Conservation (phyloP, 1,140 invertebrate species). For the Saccostrea glomerata region DNA sequence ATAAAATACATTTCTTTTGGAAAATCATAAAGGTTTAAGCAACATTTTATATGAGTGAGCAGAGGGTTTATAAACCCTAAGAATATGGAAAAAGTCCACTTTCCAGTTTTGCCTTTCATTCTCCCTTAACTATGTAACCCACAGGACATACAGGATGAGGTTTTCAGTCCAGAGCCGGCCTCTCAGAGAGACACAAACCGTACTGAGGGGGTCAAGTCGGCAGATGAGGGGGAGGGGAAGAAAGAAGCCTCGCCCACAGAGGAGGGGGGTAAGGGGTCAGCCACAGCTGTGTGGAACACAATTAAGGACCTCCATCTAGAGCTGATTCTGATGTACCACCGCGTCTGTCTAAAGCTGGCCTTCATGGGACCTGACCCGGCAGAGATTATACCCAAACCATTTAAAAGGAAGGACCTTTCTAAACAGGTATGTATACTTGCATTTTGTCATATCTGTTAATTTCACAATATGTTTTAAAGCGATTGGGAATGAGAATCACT, state of each 20-base stretch:
- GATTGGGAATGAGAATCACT: slow-evolving; percentile 4
- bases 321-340: slow-evolving; percentile 76
- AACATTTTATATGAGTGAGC: too few species aligned
- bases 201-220: slow-evolving; percentile 13
- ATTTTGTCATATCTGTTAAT: too few species aligned
- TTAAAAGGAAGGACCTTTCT: slow-evolving; percentile 63
- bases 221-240: slow-evolving; percentile 39
- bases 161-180: slow-evolving; percentile 65
- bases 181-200: slow-evolving; percentile 51
- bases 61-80: too few species aligned
- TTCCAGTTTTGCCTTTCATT: background rate
- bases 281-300: slow-evolving; percentile 75
- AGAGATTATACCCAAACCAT: slow-evolving; percentile 58
- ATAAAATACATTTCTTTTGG: too few species aligned
- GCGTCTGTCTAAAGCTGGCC: slow-evolving; percentile 75
- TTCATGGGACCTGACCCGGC: slow-evolving; percentile 61
- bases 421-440: slow-evolving; percentile 50
- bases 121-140: background rate
- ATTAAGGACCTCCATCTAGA: slow-evolving; percentile 78
- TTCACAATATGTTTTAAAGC: background rate
- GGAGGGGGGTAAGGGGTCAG: slow-evolving; percentile 56
- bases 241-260: slow-evolving; percentile 57
- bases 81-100: too few species aligned
- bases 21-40: too few species aligned
- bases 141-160: slow-evolving; percentile 75